These are phyloP conservation scores for Laticauda laticaudata DNA, from an alignment of 2,113 vertebrate genomes.

Conservation along the genomic window DNA sequence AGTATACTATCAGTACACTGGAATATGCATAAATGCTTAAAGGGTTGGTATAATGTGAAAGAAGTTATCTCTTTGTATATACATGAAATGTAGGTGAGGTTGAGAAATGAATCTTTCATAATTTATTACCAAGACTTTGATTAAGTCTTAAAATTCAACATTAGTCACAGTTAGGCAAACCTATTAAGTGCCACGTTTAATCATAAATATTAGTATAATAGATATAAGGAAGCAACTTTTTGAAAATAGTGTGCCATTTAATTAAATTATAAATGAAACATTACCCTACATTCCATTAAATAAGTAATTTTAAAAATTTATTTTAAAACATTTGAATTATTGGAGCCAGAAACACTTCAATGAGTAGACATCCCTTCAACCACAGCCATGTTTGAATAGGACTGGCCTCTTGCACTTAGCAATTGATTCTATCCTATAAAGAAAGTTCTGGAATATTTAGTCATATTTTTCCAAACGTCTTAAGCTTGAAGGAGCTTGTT, in stretches of 20 bases:
- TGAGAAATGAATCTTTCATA: neutral
- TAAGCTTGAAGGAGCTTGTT: neutral
- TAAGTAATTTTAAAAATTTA: neutral
- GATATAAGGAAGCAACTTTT: neutral
- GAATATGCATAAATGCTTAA: neutral
- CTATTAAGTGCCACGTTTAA: neutral
- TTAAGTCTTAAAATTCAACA: neutral
- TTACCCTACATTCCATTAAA: neutral
- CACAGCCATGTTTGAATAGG: neutral
- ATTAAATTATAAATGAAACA: neutral
- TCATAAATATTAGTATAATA: neutral
- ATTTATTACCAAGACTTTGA: neutral
- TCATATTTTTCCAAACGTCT: neutral
- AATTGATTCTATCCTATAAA: neutral
- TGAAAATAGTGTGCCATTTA: neutral
- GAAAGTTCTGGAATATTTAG: neutral
- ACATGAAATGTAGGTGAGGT: neutral
- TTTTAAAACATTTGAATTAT: neutral
- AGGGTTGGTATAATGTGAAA: neutral
- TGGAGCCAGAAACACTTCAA: neutral
- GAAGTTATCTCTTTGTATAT: neutral
- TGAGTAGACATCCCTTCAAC: neutral
- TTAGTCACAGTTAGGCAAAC: neutral
- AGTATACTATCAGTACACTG: neutral
- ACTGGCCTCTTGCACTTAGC: neutral